Evolutionary conservation across 2,113 vertebrate species (phyloP).

Genomic region (Atherinomorus stipes): DNA sequence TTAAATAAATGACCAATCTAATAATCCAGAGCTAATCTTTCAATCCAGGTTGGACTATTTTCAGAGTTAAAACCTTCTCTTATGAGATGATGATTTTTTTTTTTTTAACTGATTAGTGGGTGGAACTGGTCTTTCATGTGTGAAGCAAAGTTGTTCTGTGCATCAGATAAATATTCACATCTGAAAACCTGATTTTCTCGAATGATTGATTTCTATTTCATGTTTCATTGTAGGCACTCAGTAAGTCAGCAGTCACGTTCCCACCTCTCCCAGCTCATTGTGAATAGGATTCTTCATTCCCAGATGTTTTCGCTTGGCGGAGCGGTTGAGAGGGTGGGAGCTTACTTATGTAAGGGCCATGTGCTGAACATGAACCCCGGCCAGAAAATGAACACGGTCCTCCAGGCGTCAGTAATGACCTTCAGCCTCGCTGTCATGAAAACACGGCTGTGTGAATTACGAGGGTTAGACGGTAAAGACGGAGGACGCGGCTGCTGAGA

Average conservation of each 20-base stretch:
- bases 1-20: too few species aligned
- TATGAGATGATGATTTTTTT: too few species aligned
- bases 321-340: conserved; percentile 18
- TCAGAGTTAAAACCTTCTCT: too few species aligned
- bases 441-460: conserved; percentile 36
- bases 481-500: neutral
- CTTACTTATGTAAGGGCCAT: conserved; percentile 56
- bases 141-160: neutral
- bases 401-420: conserved; percentile 23
- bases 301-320: conserved; percentile 60
- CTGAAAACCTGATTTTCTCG: neutral
- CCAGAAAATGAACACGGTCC: conserved; percentile 41
- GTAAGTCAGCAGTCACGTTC: conserved; percentile 11
- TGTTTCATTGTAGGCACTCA: neutral
- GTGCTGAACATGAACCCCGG: conserved; percentile 24
- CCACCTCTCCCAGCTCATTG: conserved; percentile 17
- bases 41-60: neutral
- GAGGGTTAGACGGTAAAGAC: conserved; percentile 23
- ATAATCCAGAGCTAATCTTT: neutral
- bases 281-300: conserved; percentile 41
- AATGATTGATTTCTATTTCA: neutral
- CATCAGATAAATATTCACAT: neutral
- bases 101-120: neutral
- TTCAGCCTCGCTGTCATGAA: conserved; percentile 39
- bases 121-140: neutral